Base-by-base conservation (phyloP, 2,113 vertebrate species). In the Telmatochromis sp. region DNA sequence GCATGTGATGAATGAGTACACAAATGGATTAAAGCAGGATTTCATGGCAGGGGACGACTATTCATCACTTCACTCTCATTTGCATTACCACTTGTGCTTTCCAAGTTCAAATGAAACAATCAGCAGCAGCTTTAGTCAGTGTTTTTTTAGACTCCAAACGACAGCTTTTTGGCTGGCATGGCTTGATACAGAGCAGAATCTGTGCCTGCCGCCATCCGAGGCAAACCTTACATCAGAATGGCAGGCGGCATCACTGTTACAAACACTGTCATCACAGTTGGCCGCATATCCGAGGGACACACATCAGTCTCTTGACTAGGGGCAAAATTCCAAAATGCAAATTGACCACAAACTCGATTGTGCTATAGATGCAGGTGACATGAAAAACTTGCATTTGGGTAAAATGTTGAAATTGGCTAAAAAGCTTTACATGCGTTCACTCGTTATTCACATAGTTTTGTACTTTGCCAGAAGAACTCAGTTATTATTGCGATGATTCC, bases 141-240 rank as follows among this genome's bases (percentile, higher is more conserved):
- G n/a, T 40, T 70, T 92, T 91, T 82, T 47, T 28, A 84, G 42
- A 78, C 80, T 73, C 55, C 75, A 28, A 14, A 68, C 68, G 91
- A 81, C 84, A 68, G 58, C 15, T 47, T 80, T 60, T 58, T 90
- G 89, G 87, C 82, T 83, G 75, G 54, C 42, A 6, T 65, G 73
- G 42, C 55, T 82, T 88, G 86, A 91, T 89, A 83, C 82, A 91
- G 86, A 83, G 13, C 92, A 85, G 91, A 90, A 90, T 70, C 63
- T 80, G 7, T 13, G 54, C 21, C 35, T 10, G 45, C 83, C 33
- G 73, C 55, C 73, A 35, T 84, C 68, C 1, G 9, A 87, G 75
- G 84, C 85, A 86, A 47, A 63, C 55, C 81, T 89, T 83, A 15
- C 51, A 88, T 85, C 79, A 82, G 54, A 89, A 80, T 86, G 65